These are phyloP conservation scores for Thecocarcelia acutangulata DNA, from an alignment of 2,888 invertebrate genomes.

Conservation along the genomic window DNA sequence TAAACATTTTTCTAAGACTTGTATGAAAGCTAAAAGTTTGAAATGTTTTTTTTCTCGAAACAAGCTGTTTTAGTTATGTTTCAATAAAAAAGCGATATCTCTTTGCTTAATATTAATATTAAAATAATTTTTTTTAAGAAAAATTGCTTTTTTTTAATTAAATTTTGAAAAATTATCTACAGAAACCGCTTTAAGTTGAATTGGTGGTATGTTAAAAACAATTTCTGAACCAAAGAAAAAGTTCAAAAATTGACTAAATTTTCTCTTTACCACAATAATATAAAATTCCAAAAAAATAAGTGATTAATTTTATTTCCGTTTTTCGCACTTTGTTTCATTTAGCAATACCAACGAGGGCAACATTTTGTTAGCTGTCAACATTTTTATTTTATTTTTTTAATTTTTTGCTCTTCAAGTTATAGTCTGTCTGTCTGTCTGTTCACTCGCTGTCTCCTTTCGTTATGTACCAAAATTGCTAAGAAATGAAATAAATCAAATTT, in stretches of 20 bases:
- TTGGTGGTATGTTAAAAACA: not conserved
- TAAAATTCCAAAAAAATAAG: not conserved
- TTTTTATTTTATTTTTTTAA: no score
- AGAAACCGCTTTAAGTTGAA: no score
- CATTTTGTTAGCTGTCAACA: constrained; percentile 67
- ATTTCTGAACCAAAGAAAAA: not conserved
- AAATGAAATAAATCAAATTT: constrained; percentile 69
- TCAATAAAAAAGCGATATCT: no score
- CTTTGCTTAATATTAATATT: no score
- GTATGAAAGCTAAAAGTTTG: no score
- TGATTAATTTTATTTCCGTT: constrained; percentile 62
- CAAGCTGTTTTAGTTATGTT: no score
- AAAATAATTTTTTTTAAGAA: no score
- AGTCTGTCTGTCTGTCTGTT: constrained; percentile 5
- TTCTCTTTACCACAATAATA: constrained; percentile 24
- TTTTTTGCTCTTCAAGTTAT: constrained; percentile 9
- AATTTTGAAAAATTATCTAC: no score
- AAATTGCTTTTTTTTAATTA: no score
- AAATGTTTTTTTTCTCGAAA: no score
- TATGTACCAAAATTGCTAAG: constrained; percentile 49
- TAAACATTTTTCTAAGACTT: no score
- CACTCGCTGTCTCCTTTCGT: constrained; percentile 7
- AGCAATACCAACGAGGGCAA: constrained; percentile 32
- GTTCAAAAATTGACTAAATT: constrained; percentile 1
- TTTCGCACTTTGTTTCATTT: constrained; percentile 23